A percentile compares a stretch with the other conserved stretches of the same genome.
These are phyloP conservation scores for Sebastes kiyomatsui DNA, from an alignment of 2,797 vertebrate species.

Conservation along the genomic window DNA sequence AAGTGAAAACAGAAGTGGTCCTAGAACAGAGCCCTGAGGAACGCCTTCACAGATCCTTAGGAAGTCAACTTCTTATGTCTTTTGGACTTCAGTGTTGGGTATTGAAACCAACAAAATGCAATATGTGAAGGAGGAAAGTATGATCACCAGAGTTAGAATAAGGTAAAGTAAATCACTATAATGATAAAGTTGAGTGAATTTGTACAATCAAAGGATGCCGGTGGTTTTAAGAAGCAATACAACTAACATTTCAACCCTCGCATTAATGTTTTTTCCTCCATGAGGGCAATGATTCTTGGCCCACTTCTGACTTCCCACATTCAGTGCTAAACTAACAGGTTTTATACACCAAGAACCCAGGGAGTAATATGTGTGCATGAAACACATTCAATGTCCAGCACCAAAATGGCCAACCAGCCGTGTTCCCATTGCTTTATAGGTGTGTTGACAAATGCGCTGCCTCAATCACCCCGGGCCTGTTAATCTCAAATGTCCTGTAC, in stretches of 20 bases:
- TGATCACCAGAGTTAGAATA: background rate
- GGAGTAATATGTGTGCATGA: background rate
- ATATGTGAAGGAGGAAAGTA: background rate
- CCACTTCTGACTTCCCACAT: background rate
- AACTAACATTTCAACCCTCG: background rate
- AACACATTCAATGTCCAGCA: background rate
- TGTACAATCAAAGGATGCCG: background rate
- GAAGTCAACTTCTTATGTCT: background rate
- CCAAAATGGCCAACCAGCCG: background rate
- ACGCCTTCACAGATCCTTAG: background rate
- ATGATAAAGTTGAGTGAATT: background rate
- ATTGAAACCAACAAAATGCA: background rate
- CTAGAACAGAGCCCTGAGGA: background rate
- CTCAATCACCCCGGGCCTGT: constrained; percentile 17
- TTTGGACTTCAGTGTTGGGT: background rate
- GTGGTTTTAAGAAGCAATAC: background rate
- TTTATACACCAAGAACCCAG: background rate
- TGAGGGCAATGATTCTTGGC: background rate
- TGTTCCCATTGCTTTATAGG: background rate
- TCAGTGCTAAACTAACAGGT: background rate
- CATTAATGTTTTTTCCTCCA: background rate
- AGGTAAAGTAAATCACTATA: background rate
- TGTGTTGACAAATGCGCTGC: constrained; percentile 34
- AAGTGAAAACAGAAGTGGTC: background rate
- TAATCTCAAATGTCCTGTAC: constrained; percentile 28